Base-by-base conservation (phyloP, 2,797 vertebrate species). In the Pseudochaenichthys georgianus region DNA sequence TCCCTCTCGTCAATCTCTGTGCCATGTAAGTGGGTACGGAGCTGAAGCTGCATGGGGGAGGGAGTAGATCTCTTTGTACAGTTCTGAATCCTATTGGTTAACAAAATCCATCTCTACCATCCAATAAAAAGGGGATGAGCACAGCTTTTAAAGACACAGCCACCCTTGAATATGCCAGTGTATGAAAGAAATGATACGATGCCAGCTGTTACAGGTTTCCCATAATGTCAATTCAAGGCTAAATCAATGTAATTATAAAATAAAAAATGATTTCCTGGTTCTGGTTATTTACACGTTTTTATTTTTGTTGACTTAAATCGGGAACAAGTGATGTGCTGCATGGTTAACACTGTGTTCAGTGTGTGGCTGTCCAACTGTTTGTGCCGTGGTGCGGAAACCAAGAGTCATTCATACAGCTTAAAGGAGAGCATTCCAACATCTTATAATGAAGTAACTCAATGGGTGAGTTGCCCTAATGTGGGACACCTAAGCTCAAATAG, bases 51-150 rank as follows among this genome's bases (percentile, higher is more conserved):
- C 55, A 15, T 55, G 77, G 78, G 79, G 84, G 84, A 85, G 81
- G 89, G 84, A 89, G 70, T 90, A 77, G 92, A 92, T 93, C 86
- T 81, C 88, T 88, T 83, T 88, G 86, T 86, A 85, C 75, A 79
- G 62, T 43, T 45, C 65, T 41, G 13, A 13, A 21, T 77, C 19
- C 80, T 60, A 92, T 87, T 93, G 88, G 89, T 73, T 68, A 41
- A 78, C 10, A 80, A 9, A 3, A 34, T 60, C 8, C n/a, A 58
- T 58, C 41, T 47, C 23, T 28, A 45, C 13, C 61, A 64, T 31
- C 89, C 89, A 91, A 83, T 90, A 28, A 1, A 28, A 28, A 28
- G 7, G 1, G 28, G 13, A 16, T 21, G 58, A 73, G 28, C 15
- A 17, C 16, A 10, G 31, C 47, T 47, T 38, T 87, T 84, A 78